Base-by-base conservation (phyloP, 2,797 vertebrate genomes). In the Diplodus sargus region DNA sequence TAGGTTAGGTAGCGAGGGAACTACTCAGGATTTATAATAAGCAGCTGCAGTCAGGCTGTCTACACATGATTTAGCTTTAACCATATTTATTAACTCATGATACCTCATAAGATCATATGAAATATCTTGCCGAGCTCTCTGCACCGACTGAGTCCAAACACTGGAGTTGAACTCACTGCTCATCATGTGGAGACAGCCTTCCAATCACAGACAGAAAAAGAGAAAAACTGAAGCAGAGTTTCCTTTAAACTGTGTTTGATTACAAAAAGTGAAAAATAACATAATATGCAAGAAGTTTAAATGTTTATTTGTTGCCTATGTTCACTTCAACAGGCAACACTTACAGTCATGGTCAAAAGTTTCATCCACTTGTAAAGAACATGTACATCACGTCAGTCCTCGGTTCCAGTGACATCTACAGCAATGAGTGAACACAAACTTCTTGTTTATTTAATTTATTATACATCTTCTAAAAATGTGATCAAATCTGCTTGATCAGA, bases 1-100 rank as follows among this genome's bases (percentile, higher is more conserved):
- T 25, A 79, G 87, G 86, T 90, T 88, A 92, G 75, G 76, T 82
- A 87, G 86, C 20, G 42, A 86, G 90, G 91, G 89, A 83, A 59
- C 83, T 56, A 86, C 67, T 82, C 13, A 81, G 70, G 58, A 51
- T 86, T 69, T 11, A 82, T 62, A 34, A 68, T 45, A 45, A 83
- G 68, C 68, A 81, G 62, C 28, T 81, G 18, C 3, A 49, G 25
- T 52, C 11, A 4, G 45, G 58, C 71, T 72, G 83, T 82, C 74
- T 76, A 69, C 84, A 83, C 80, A 73, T 28, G 73, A 84, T 45
- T 28, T 17, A 51, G 25, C 20, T 56, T 54, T 11, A 81, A 53
- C 18, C 15, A 23, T 3, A 30, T 18, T 30, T 17, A 20, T 42
- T 43, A 22, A 62, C 45, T 22, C 17, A 20, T 20, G 52, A 3